Evolutionary conservation across 2,113 vertebrate species (phyloP).

Genomic region (Genyomyrus donnyi): DNA sequence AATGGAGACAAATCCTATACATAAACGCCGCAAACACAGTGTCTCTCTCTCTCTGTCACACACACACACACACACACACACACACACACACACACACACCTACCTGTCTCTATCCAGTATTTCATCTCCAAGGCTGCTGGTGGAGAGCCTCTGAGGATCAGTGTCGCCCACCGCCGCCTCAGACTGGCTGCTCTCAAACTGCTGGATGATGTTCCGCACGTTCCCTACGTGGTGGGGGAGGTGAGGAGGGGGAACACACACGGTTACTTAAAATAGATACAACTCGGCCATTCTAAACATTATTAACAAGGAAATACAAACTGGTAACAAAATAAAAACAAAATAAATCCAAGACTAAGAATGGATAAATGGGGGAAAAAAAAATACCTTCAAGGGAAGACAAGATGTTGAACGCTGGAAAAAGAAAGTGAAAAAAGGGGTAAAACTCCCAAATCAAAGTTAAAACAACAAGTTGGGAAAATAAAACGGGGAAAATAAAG

Average conservation of each 20-base stretch:
- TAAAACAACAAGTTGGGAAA: constrained; percentile 25
- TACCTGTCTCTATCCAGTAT: constrained; percentile 65
- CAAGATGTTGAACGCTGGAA: constrained; percentile 63
- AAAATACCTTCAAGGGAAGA: constrained; percentile 61
- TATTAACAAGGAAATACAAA: background rate
- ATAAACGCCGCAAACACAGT: background rate
- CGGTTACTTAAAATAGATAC: background rate
- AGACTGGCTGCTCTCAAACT: constrained; percentile 79
- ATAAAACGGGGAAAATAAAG: background rate
- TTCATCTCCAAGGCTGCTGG: constrained; percentile 80
- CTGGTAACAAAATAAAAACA: background rate
- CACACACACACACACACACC: background rate
- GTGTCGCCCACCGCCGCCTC: constrained; percentile 23
- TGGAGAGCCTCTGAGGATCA: constrained; percentile 65
- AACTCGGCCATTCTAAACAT: background rate
- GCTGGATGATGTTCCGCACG: constrained; percentile 88
- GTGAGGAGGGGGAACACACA: background rate
- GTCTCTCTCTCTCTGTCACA: background rate
- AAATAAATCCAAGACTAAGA: constrained; percentile 2
- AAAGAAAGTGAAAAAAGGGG: constrained; percentile 12
- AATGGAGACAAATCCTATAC: background rate
- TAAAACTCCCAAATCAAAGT: constrained; percentile 30
- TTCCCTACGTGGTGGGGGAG: constrained; percentile 56
- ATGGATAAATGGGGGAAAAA: background rate
- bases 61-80: background rate